These are phyloP conservation scores for Diarsia brunnea DNA, from an alignment of 2,888 invertebrate species.

Conservation along the genomic window DNA sequence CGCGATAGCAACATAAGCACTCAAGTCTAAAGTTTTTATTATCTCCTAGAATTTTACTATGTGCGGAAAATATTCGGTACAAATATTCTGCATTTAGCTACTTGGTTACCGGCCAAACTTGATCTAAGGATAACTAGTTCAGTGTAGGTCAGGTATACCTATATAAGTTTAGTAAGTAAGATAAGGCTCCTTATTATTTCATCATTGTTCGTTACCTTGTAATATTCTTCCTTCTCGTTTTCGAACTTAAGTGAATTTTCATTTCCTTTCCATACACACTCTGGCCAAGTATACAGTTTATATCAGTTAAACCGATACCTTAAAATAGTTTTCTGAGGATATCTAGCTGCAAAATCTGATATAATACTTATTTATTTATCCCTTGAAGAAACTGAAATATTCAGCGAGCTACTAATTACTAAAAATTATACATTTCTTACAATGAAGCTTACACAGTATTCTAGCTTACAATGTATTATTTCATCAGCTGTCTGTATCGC, in stretches of 20 bases:
- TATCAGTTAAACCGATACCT: neutral
- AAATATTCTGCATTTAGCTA: neutral
- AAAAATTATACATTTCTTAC: slow-evolving; percentile 14
- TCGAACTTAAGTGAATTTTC: neutral
- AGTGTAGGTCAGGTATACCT: slow-evolving; percentile 3
- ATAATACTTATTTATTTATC: neutral
- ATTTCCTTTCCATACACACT: neutral
- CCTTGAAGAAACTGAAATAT: neutral
- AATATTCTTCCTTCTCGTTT: neutral
- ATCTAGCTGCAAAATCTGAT: neutral
- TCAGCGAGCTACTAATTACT: slow-evolving; percentile 2
- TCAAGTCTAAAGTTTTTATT: slow-evolving; percentile 11
- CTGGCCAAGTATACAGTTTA: neutral
- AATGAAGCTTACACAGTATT: slow-evolving; percentile 13
- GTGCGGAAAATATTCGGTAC: slow-evolving; percentile 8
- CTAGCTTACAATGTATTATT: slow-evolving; percentile 1
- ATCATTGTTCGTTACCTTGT: neutral
- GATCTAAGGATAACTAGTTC: slow-evolving; percentile 31
- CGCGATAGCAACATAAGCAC: slow-evolving; percentile 44
- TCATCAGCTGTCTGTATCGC: neutral
- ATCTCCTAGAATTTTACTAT: slow-evolving; percentile 16
- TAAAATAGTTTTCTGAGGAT: neutral
- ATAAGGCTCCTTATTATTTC: neutral
- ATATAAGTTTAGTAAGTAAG: neutral
- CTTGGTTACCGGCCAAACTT: slow-evolving; percentile 20